phyloP scores from a whole-genome alignment of 2,797 vertebrate species.

The Crax fasciolata region DNA sequence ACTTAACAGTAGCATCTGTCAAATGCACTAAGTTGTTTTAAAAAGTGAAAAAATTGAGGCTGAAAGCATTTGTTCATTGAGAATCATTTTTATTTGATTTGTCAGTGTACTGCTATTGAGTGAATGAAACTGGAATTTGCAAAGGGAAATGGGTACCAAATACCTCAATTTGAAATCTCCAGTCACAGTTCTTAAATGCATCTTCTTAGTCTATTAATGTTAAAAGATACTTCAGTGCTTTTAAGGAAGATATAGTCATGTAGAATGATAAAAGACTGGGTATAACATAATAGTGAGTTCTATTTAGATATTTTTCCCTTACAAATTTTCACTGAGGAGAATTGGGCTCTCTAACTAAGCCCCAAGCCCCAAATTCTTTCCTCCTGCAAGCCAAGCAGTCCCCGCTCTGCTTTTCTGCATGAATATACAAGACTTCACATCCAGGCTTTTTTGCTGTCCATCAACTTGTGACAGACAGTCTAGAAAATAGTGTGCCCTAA shows the following conservation, averaged over 20 bases:
- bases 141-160: not conserved
- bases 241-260: not conserved
- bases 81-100: not conserved
- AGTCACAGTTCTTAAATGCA: not conserved
- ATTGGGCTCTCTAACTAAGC: not conserved
- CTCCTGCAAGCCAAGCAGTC: constrained; percentile 5
- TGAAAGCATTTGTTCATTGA: not conserved
- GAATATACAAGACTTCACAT: constrained; percentile 46
- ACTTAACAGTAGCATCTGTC: not conserved
- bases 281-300: not conserved
- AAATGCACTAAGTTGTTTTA: not conserved
- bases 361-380: not conserved
- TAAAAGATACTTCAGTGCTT: not conserved
- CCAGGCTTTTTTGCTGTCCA: constrained; percentile 46
- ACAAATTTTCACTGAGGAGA: not conserved
- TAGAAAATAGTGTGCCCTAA: constrained; percentile 61
- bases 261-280: not conserved
- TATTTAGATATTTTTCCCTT: not conserved
- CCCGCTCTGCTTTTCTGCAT: constrained; percentile 11
- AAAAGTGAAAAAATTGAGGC: not conserved
- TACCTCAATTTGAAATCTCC: not conserved
- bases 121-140: not conserved
- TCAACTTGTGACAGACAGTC: constrained; percentile 70
- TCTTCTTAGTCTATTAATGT: not conserved
- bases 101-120: not conserved